Conservation (phyloP, 2,797 vertebrate species). For the Ispidina picta region DNA sequence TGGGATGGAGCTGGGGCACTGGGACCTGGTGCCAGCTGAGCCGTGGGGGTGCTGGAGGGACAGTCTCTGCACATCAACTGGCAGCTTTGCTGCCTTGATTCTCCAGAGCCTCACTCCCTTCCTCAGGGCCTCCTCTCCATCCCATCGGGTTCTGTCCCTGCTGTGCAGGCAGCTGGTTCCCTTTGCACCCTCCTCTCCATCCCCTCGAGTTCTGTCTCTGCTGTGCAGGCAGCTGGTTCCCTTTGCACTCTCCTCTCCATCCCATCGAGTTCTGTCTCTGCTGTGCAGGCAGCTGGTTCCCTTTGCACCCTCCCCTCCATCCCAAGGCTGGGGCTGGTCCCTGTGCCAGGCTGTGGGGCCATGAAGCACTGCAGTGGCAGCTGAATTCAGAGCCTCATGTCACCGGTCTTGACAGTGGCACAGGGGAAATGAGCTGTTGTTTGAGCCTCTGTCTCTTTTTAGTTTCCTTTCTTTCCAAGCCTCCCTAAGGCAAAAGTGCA, state of each 20-base stretch:
- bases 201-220: too few species aligned
- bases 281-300: too few species aligned
- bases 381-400: background rate
- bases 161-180: too few species aligned
- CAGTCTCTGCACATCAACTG: too few species aligned
- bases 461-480: background rate
- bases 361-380: background rate
- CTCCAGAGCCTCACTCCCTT: background rate
- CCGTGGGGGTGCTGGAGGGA: background rate
- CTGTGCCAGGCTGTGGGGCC: background rate
- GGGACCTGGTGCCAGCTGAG: background rate
- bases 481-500: constrained; percentile 46
- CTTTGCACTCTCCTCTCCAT: too few species aligned
- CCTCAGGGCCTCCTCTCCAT: background rate
- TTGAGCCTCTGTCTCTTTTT: background rate
- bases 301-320: too few species aligned
- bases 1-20: background rate
- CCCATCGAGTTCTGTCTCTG: too few species aligned
- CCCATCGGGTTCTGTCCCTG: background rate
- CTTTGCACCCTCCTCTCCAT: too few species aligned
- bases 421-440: background rate
- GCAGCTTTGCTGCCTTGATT: background rate
- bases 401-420: background rate
- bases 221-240: too few species aligned
- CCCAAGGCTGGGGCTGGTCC: too few species aligned